These are phyloP conservation scores for Poecilia velifera DNA, from an alignment of 2,797 vertebrate genomes.

Conservation along the genomic window DNA sequence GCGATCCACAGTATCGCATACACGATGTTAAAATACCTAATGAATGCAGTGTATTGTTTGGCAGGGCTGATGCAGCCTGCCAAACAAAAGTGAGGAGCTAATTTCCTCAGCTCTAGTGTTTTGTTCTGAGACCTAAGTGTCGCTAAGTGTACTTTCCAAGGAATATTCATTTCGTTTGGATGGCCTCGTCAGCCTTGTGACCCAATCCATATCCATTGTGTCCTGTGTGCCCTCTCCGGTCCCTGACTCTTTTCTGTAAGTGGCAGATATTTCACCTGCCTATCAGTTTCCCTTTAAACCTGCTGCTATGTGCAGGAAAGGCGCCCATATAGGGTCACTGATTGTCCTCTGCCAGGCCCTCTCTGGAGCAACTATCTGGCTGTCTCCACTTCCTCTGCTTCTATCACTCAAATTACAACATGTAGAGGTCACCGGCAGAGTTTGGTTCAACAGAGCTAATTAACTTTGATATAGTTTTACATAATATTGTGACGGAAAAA, in stretches of 20 bases:
- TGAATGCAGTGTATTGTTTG: constrained; percentile 37
- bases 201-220: constrained; percentile 84
- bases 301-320: constrained; percentile 85
- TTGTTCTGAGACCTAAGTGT: constrained; percentile 78
- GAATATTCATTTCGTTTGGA: constrained; percentile 84
- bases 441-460: constrained; percentile 63
- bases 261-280: constrained; percentile 83
- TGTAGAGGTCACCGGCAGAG: constrained; percentile 66
- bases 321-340: constrained; percentile 84
- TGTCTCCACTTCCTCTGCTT: constrained; percentile 59
- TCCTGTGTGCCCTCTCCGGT: constrained; percentile 78
- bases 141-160: constrained; percentile 80
- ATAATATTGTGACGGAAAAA: constrained; percentile 51
- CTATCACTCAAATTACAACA: constrained; percentile 77
- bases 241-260: constrained; percentile 82
- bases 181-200: constrained; percentile 83
- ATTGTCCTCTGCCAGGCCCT: constrained; percentile 76
- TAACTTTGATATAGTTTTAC: constrained; percentile 64
- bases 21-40: constrained; percentile 31
- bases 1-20: constrained; percentile 16
- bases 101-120: constrained; percentile 69
- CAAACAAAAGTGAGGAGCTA: constrained; percentile 68
- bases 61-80: background rate
- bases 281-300: constrained; percentile 85
- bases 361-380: constrained; percentile 68